Evolutionary conservation across 2,113 vertebrate genomes (phyloP).

Genomic region (Aegotheles bennettii): DNA sequence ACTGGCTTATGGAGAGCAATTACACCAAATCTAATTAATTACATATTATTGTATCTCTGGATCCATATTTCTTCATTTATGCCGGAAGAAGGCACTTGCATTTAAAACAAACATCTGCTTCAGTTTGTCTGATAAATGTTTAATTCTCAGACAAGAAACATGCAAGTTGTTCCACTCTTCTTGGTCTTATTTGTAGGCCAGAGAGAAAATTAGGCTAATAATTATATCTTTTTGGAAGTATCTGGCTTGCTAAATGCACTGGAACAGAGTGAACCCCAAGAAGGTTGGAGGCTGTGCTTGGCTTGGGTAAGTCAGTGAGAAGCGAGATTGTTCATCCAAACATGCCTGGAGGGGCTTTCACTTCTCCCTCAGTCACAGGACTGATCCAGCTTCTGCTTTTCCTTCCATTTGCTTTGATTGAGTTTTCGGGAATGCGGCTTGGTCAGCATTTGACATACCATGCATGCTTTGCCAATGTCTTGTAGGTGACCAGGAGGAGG

Average conservation of each 20-base stretch:
- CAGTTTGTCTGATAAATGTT: neutral
- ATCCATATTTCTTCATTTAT: conserved; percentile 19
- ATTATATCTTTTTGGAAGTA: neutral
- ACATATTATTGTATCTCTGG: neutral
- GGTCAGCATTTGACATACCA: neutral
- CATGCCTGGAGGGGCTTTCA: neutral
- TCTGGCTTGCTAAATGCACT: neutral
- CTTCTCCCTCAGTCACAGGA: neutral
- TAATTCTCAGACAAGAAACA: neutral
- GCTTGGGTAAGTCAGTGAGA: neutral
- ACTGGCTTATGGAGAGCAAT: neutral
- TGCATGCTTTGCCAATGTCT: neutral
- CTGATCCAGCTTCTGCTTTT: neutral
- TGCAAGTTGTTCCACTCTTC: neutral
- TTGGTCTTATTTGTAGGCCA: neutral
- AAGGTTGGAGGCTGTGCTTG: neutral
- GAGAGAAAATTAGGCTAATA: neutral
- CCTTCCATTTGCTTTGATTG: neutral
- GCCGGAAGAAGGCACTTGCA: neutral
- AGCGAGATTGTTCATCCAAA: neutral
- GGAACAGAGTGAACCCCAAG: neutral
- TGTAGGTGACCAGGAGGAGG: neutral
- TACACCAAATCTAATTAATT: conserved; percentile 12
- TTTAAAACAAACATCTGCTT: conserved; percentile 15
- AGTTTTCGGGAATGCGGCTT: neutral